Evolutionary conservation across 2,113 vertebrate genomes (phyloP), one percentile per base, ranked within the genome.

Genomic region (Thalassarche chlororhynchos): DNA sequence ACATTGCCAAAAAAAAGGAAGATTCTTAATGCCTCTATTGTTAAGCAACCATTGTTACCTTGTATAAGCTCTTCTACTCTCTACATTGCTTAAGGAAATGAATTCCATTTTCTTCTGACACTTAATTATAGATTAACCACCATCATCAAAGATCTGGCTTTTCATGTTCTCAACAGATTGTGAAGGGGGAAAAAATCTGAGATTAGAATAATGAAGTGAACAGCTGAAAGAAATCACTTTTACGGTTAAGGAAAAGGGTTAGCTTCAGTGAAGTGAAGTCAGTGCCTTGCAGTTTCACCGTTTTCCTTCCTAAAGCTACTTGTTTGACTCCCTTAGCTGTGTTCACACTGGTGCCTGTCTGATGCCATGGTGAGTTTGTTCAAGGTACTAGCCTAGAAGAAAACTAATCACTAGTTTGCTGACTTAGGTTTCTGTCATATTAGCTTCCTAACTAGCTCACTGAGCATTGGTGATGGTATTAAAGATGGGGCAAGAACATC

Each of bases 91-190:
- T 15, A 19, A 93, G 75, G 66, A 94, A 70, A 85, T 87, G 34
- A 93, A 89, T 93, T 95, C 46, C 46, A 74, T 94, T 95, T 93
- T 83, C 58, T 89, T 87, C 71, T 89, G 81, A 75, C 51, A 62
- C 84, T 88, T 87, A 89, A 96, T 95, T 96, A 85, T 20, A 94
- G 77, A 91, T 93, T 91, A 87, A 87, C 84, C 69, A 77, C 51
- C 58, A 66, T 87, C 86, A 82, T 80, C 57, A 93, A 91, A 91
- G 78, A 95, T 94, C 49, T 93, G 66, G 40, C 87, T 94, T 93
- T 93, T 91, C 74, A 49, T 74, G 29, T 79, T 91, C 55, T 90
- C 54, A 83, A 54, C 36, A 91, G 52, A 81, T 89, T 86, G 34
- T 66, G 61, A 77, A 87, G 49, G 28, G 36, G 12, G 12, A 9